These are phyloP conservation scores for Hydrocynus forskahlii DNA, from an alignment of 2,797 vertebrate species.

Conservation along the genomic window DNA sequence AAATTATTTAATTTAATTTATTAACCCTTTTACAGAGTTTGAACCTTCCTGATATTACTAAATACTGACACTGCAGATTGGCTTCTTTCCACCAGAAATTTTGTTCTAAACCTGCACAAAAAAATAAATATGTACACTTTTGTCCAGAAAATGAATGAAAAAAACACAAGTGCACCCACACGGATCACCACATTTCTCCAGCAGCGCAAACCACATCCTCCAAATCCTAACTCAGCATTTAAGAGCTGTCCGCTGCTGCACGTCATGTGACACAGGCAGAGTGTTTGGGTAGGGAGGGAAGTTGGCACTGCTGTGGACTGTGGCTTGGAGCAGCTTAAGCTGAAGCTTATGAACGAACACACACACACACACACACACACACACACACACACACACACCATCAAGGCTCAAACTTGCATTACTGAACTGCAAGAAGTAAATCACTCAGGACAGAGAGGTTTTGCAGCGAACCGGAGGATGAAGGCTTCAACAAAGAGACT, in stretches of 20 bases:
- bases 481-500: neutral
- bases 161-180: conserved; percentile 21
- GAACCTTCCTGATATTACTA: no score
- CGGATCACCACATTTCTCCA: conserved; percentile 13
- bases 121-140: neutral
- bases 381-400: neutral
- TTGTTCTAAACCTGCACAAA: neutral
- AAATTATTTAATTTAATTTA: no score
- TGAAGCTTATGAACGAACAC: conserved; percentile 17
- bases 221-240: conserved; percentile 14
- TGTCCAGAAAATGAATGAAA: neutral
- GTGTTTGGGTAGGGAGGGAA: conserved; percentile 2
- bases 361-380: conserved; percentile 18
- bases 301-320: conserved; percentile 12
- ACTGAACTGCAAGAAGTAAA: conserved; percentile 10
- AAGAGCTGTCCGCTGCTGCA: neutral
- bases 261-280: conserved; percentile 9
- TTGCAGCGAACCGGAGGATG: neutral
- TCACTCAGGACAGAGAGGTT: conserved; percentile 17
- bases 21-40: no score
- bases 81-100: no score
- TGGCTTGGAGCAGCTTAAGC: conserved; percentile 25
- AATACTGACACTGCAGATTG: no score
- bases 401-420: conserved; percentile 18
- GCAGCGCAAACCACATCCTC: conserved; percentile 15